phyloP scores from a whole-genome alignment of 2,113 vertebrate genomes.

The Trochalopteron elliotii region DNA sequence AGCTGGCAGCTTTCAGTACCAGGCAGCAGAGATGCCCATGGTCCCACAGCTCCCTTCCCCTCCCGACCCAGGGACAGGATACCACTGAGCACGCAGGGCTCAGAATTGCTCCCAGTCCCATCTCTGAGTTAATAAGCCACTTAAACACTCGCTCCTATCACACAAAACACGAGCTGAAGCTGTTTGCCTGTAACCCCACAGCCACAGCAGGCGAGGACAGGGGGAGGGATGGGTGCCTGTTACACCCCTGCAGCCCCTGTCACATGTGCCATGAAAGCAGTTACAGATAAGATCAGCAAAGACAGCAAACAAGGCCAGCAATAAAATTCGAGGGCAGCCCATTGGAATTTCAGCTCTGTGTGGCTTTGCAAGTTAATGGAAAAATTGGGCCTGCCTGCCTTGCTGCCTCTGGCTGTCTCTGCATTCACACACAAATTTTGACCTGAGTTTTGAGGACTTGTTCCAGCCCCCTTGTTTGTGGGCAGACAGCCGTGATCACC shows the following conservation, averaged over 20 bases:
- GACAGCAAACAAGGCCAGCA: neutral
- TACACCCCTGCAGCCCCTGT: neutral
- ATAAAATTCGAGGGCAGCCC: neutral
- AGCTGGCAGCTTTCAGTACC: neutral
- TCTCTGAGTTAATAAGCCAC: accelerated
- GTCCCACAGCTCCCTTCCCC: too few species aligned
- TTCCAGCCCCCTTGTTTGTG: neutral
- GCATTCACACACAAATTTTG: neutral
- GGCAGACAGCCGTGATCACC: accelerated
- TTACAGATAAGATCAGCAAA: constrained; percentile 46
- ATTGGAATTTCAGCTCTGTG: neutral
- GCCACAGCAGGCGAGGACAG: neutral
- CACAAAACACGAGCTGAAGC: accelerated
- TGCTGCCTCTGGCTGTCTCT: neutral
- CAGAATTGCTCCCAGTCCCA: neutral
- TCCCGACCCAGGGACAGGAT: accelerated
- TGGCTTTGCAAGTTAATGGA: constrained; percentile 44
- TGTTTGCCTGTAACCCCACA: accelerated
- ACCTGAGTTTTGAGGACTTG: neutral
- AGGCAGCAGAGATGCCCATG: neutral
- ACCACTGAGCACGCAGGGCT: accelerated
- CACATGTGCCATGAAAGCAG: neutral
- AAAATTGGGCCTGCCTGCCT: neutral
- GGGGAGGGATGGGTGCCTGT: neutral
- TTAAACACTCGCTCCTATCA: neutral